Conservation (phyloP, 1,140 invertebrate species). For the Helicoverpa armigera region DNA sequence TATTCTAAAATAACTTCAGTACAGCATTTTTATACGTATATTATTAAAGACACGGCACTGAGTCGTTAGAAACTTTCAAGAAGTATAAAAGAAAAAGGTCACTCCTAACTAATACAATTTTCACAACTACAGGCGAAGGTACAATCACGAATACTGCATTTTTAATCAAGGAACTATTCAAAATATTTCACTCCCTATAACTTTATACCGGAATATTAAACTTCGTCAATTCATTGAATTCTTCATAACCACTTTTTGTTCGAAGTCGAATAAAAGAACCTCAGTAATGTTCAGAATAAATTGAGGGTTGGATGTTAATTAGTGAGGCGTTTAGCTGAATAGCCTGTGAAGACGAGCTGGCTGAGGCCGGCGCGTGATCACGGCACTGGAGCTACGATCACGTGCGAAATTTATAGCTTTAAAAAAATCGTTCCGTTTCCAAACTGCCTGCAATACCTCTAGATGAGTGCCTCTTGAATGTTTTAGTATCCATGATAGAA, state of each 20-base stretch:
- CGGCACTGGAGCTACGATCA: constrained; percentile 12
- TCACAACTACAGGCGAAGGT: background rate
- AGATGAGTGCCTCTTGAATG: background rate
- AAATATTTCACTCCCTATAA: background rate
- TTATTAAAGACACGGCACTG: no score
- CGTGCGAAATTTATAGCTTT: constrained; percentile 49
- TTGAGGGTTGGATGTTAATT: constrained; percentile 47
- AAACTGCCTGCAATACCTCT: constrained; percentile 21
- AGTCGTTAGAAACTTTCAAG: no score
- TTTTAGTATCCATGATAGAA: constrained; percentile 30
- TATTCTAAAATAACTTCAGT: background rate
- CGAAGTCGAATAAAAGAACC: constrained; percentile 34
- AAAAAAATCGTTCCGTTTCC: constrained; percentile 40
- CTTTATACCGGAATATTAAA: constrained; percentile 31
- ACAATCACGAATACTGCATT: background rate
- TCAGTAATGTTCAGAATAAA: constrained; percentile 47
- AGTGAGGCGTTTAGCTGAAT: constrained; percentile 35
- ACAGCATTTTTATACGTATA: background rate
- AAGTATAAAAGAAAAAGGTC: background rate
- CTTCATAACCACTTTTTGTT: constrained; percentile 38
- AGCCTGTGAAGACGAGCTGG: background rate
- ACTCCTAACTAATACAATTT: background rate
- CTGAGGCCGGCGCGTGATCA: background rate
- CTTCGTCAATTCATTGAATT: constrained; percentile 35
- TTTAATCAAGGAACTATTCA: constrained; percentile 28